A percentile compares a stretch with the other conserved stretches of the same genome.
Conservation (phyloP, 1,140 invertebrate species). For the Penaeus vannamei region DNA sequence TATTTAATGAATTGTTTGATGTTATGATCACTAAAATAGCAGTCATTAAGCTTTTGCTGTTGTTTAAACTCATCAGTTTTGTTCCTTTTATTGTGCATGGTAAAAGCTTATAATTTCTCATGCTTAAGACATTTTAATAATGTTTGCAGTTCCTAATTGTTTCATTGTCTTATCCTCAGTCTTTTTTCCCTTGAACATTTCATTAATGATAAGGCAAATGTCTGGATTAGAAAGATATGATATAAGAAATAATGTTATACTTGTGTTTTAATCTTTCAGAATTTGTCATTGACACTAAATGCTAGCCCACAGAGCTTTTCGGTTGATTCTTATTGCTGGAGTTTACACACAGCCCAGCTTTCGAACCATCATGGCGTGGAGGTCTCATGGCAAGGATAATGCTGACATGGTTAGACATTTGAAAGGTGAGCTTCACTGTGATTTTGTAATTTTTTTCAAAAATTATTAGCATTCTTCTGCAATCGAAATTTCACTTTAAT, state of each 20-base stretch:
- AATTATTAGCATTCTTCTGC: not conserved
- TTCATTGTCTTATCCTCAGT: too few species aligned
- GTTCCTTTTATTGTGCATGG: too few species aligned
- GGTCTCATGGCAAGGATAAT: constrained; percentile 88
- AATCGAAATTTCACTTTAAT: too few species aligned
- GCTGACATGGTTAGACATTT: constrained; percentile 87
- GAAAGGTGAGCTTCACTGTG: constrained; percentile 77
- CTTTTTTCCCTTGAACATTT: not conserved
- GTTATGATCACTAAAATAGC: too few species aligned
- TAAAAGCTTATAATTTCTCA: too few species aligned
- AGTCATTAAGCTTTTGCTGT: too few species aligned
- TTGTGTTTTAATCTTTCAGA: constrained; percentile 6
- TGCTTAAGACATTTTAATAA: too few species aligned
- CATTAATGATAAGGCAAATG: not conserved
- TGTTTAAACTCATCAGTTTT: too few species aligned
- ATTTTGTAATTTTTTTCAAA: not conserved
- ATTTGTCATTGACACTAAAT: constrained; percentile 39
- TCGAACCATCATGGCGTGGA: constrained; percentile 76
- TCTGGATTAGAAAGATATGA: not conserved
- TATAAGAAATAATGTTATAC: not conserved
- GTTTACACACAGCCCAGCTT: constrained; percentile 34
- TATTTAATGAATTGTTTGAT: too few species aligned
- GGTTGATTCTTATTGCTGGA: constrained; percentile 49
- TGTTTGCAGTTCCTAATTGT: too few species aligned
- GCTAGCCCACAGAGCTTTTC: constrained; percentile 52